Conservation (phyloP, 2,888 invertebrate genomes). For the Ormia ochracea region DNA sequence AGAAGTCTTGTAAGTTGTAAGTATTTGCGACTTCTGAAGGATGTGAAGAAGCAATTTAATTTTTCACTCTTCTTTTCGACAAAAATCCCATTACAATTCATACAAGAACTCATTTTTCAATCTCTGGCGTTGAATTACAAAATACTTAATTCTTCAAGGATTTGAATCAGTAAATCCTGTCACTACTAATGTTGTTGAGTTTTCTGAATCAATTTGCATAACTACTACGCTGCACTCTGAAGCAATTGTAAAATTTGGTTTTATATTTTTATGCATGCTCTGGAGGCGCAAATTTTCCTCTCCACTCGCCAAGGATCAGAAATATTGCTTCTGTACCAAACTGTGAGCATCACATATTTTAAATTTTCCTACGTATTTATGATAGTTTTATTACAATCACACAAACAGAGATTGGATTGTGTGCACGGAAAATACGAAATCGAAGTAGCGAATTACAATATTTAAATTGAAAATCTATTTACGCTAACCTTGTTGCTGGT, state of each 20-base stretch:
- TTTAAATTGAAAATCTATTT: conserved; percentile 47
- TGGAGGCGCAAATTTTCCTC: not conserved
- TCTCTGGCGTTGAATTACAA: not conserved
- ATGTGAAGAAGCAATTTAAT: no score
- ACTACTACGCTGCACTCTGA: conserved; percentile 7
- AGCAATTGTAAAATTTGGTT: not conserved
- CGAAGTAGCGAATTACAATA: not conserved
- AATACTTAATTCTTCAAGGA: not conserved
- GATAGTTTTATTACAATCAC: conserved; percentile 18
- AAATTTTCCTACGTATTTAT: conserved; percentile 43
- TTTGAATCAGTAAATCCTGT: not conserved
- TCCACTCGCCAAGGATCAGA: not conserved
- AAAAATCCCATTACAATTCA: not conserved
- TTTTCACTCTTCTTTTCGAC: no score
- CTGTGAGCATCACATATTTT: conserved; percentile 35
- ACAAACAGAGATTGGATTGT: not conserved
- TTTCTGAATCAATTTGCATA: conserved; percentile 21
- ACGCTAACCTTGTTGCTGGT: conserved; percentile 48
- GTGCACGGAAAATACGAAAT: not conserved
- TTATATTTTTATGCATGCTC: conserved; percentile 7
- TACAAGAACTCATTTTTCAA: not conserved
- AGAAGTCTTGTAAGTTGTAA: no score
- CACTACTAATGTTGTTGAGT: conserved; percentile 5
- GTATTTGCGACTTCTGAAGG: no score
- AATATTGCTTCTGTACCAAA: not conserved